A percentile compares a stretch with the other conserved stretches of the same genome.
Conservation (phyloP, 2,888 invertebrate species). For the Conops quadrifasciatus region DNA sequence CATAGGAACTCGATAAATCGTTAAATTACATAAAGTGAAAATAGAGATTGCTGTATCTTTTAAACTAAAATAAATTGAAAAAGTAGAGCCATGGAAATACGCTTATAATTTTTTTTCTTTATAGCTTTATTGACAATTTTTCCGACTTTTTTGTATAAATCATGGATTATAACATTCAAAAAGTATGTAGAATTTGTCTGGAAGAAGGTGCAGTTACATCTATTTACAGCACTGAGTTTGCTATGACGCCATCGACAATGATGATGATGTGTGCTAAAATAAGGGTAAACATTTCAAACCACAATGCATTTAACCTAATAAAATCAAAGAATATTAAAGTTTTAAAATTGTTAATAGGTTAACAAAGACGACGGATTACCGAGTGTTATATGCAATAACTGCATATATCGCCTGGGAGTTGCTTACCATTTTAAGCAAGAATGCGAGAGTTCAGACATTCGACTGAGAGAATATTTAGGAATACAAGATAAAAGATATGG, state of each 20-base stretch:
- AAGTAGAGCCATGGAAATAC: too few species aligned
- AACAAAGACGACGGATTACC: slow-evolving; percentile 71
- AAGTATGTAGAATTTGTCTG: slow-evolving; percentile 71
- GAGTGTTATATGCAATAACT: slow-evolving; percentile 71
- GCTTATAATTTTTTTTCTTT: too few species aligned
- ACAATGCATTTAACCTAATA: too few species aligned
- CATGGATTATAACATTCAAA: slow-evolving; percentile 66
- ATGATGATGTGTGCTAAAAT: slow-evolving; percentile 70
- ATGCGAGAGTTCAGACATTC: slow-evolving; percentile 70
- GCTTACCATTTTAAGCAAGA: slow-evolving; percentile 73
- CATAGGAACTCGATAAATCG: too few species aligned
- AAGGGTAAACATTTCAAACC: slow-evolving; percentile 65
- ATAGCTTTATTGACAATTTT: too few species aligned
- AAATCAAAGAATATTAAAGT: neutral
- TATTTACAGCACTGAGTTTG: slow-evolving; percentile 71
- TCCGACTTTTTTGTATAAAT: neutral
- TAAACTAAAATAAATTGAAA: too few species aligned
- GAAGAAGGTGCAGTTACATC: slow-evolving; percentile 71
- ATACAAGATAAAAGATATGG: slow-evolving; percentile 61
- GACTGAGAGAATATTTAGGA: slow-evolving; percentile 70
- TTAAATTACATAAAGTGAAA: too few species aligned
- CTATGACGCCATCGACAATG: slow-evolving; percentile 70
- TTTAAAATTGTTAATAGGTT: slow-evolving; percentile 50
- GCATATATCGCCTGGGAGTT: slow-evolving; percentile 70
- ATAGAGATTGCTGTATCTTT: too few species aligned